A percentile compares a stretch with the other conserved stretches of the same genome.
Conservation (phyloP, 2,888 invertebrate genomes). For the Agrotis segetum region DNA sequence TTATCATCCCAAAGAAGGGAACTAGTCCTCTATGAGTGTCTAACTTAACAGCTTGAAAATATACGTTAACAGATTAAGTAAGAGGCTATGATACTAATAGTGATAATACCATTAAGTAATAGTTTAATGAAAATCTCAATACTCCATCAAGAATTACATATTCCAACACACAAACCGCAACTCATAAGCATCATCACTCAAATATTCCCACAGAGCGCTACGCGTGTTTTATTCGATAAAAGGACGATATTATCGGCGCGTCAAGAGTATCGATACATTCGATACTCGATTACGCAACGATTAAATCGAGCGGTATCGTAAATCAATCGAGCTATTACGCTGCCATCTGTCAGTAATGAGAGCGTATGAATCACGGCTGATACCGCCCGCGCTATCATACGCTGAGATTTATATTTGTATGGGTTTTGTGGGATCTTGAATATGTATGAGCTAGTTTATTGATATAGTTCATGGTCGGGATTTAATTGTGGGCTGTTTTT, state of each 20-base stretch:
- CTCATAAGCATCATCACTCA: conserved; percentile 40
- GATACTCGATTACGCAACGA: conserved; percentile 79
- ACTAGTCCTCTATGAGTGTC: background rate
- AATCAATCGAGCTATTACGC: conserved; percentile 87
- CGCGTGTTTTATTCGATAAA: conserved; percentile 60
- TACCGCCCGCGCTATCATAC: conserved; percentile 58
- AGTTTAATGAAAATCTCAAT: conserved; percentile 10
- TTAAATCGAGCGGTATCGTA: conserved; percentile 81
- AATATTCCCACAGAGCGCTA: conserved; percentile 41
- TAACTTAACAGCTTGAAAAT: background rate
- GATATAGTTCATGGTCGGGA: conserved; percentile 27
- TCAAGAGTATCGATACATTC: conserved; percentile 63
- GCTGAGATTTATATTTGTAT: conserved; percentile 59
- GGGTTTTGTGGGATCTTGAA: conserved; percentile 48
- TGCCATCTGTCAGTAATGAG: conserved; percentile 86
- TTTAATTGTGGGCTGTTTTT: conserved; percentile 13
- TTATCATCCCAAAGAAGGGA: too few relatives aligned
- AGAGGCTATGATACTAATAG: background rate
- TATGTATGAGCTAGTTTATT: conserved; percentile 40
- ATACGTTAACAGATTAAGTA: background rate
- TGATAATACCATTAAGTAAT: background rate
- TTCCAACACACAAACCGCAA: conserved; percentile 47
- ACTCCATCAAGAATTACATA: conserved; percentile 5
- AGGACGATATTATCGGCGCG: conserved; percentile 61
- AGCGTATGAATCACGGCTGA: conserved; percentile 84